Evolutionary conservation across 2,888 invertebrate species (phyloP).

Genomic region (Xanthia togata): DNA sequence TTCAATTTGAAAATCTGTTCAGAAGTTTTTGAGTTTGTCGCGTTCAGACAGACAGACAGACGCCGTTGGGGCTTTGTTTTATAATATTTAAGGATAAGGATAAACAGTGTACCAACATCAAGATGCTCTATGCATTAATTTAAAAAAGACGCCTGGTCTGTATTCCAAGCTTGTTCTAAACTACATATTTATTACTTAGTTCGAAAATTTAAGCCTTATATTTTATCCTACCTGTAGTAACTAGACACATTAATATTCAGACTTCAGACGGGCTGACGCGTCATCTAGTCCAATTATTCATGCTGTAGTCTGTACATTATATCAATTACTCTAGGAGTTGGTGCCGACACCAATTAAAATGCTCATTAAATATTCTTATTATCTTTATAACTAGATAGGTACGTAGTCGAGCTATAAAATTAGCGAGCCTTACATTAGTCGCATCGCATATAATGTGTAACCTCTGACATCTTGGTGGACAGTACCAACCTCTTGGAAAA

Average conservation of each 20-base stretch:
- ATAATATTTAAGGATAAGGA: no score
- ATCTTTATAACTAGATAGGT: neutral
- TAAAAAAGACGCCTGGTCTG: neutral
- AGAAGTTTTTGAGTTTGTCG: no score
- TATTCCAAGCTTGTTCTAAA: neutral
- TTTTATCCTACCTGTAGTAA: neutral
- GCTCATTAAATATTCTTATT: constrained; percentile 2
- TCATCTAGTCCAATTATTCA: constrained; percentile 35
- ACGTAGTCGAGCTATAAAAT: no score
- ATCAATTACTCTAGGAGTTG: constrained; percentile 6
- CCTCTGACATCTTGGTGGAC: no score
- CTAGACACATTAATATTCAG: neutral
- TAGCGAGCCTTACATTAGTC: no score
- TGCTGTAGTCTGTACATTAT: neutral
- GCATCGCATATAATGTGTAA: no score
- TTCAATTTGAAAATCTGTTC: no score
- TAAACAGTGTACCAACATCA: neutral
- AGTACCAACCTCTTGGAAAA: no score
- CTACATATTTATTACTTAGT: constrained; percentile 12
- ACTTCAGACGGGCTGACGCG: constrained; percentile 1
- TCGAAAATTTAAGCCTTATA: constrained; percentile 6
- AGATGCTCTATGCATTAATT: neutral
- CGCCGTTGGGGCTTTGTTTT: no score
- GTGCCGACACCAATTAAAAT: constrained; percentile 17
- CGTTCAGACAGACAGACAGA: no score